Conservation (phyloP, 2,797 vertebrate species). For the Bufotes viridis region DNA sequence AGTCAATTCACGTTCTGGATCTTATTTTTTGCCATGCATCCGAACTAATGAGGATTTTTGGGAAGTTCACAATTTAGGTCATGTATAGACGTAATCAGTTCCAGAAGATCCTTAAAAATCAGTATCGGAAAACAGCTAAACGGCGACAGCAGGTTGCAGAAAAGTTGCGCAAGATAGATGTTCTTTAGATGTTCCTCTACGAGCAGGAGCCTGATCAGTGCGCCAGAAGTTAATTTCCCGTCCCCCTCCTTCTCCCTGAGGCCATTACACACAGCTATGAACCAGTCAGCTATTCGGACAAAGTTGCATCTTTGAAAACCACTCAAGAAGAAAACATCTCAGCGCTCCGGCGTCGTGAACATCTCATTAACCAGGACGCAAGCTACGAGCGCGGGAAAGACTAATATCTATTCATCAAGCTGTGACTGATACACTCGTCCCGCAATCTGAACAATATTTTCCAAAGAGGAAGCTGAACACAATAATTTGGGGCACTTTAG, state of each 20-base stretch:
- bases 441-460: not conserved
- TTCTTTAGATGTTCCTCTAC: not conserved
- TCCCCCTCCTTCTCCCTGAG: not conserved
- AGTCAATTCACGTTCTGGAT: too few relatives aligned
- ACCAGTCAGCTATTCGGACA: slow-evolving; percentile 7
- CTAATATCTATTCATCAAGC: slow-evolving; percentile 29
- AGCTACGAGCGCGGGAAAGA: not conserved
- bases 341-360: not conserved
- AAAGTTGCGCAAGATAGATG: not conserved
- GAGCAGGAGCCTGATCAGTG: not conserved
- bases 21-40: too few relatives aligned
- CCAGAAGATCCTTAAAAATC: too few relatives aligned
- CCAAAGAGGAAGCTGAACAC: slow-evolving; percentile 31
- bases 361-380: slow-evolving; percentile 31
- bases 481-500: slow-evolving; percentile 43
- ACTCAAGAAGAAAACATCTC: slow-evolving; percentile 3
- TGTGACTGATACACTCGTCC: not conserved
- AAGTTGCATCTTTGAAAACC: slow-evolving; percentile 17
- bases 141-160: too few relatives aligned
- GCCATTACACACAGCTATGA: not conserved
- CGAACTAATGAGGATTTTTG: too few relatives aligned
- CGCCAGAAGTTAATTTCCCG: not conserved
- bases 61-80: too few relatives aligned
- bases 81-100: too few relatives aligned
- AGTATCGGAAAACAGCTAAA: too few relatives aligned